A percentile compares a stretch with the other conserved stretches of the same genome.
Evolutionary conservation across 1,140 invertebrate species (phyloP).

Genomic region (Samia ricini): DNA sequence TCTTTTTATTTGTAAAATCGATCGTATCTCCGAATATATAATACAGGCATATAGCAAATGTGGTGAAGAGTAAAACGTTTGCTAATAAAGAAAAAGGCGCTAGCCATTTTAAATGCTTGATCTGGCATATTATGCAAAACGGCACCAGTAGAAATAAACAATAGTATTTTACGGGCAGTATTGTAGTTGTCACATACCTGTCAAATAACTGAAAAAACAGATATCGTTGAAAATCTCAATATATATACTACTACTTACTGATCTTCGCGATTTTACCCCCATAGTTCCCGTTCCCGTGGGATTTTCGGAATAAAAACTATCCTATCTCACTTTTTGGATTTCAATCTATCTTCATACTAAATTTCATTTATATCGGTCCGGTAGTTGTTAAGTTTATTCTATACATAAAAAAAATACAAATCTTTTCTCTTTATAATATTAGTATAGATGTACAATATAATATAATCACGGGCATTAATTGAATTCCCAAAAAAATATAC

Average conservation of each 20-base stretch:
- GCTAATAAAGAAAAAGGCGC: slow-evolving; percentile 86
- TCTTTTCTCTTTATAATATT: no score
- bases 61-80: slow-evolving; percentile 82
- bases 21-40: slow-evolving; percentile 82
- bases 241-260: background rate
- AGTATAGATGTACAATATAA: no score
- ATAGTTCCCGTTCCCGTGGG: no score
- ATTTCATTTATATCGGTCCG: no score
- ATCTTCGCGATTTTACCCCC: no score
- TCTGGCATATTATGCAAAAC: slow-evolving; percentile 80
- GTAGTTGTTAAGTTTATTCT: no score
- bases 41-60: slow-evolving; percentile 84
- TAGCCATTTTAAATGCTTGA: slow-evolving; percentile 84
- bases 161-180: slow-evolving; percentile 73
- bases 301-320: no score
- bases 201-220: slow-evolving; percentile 71
- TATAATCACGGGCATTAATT: no score
- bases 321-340: no score
- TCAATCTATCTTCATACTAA: no score
- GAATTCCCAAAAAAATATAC: no score
- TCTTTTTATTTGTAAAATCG: slow-evolving; percentile 69
- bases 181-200: slow-evolving; percentile 48
- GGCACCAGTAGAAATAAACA: slow-evolving; percentile 81
- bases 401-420: no score
- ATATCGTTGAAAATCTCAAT: background rate